phyloP scores from a whole-genome alignment of 2,113 vertebrate species.

The Urocolius indicus region DNA sequence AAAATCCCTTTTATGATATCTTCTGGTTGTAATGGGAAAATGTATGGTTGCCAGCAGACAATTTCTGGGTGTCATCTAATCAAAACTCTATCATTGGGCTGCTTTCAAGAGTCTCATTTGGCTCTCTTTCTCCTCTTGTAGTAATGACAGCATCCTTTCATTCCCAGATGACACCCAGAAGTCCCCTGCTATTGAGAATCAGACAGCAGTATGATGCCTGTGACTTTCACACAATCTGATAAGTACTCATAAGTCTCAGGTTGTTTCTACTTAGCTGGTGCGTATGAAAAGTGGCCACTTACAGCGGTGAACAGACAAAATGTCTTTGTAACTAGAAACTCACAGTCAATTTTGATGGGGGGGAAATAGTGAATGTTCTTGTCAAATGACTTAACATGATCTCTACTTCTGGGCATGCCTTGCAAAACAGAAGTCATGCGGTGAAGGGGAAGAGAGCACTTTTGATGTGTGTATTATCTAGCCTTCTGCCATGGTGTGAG shows the following conservation, averaged over 20 bases:
- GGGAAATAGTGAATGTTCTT: slow-evolving; percentile 9
- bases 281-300: slow-evolving; percentile 55
- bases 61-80: slow-evolving; percentile 59
- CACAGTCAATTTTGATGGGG: neutral
- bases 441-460: slow-evolving; percentile 41
- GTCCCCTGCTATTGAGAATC: slow-evolving; percentile 51
- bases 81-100: slow-evolving; percentile 36
- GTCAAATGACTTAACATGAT: slow-evolving; percentile 52
- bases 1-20: slow-evolving; percentile 30
- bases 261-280: slow-evolving; percentile 34
- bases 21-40: slow-evolving; percentile 37
- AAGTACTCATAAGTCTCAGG: slow-evolving; percentile 59
- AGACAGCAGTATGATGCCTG: slow-evolving; percentile 27
- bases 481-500: neutral
- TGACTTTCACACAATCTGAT: slow-evolving; percentile 63
- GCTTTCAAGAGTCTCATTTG: slow-evolving; percentile 56
- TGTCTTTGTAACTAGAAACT: slow-evolving; percentile 32
- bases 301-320: slow-evolving; percentile 58
- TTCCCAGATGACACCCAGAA: slow-evolving; percentile 57
- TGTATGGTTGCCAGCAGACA: slow-evolving; percentile 30
- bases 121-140: slow-evolving; percentile 41
- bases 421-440: slow-evolving; percentile 12
- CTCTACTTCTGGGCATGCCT: slow-evolving; percentile 29
- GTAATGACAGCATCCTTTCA: slow-evolving; percentile 57
- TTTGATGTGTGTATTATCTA: slow-evolving; percentile 41